Base-by-base conservation (phyloP, 2,888 invertebrate species). In the Crioceris asparagi region DNA sequence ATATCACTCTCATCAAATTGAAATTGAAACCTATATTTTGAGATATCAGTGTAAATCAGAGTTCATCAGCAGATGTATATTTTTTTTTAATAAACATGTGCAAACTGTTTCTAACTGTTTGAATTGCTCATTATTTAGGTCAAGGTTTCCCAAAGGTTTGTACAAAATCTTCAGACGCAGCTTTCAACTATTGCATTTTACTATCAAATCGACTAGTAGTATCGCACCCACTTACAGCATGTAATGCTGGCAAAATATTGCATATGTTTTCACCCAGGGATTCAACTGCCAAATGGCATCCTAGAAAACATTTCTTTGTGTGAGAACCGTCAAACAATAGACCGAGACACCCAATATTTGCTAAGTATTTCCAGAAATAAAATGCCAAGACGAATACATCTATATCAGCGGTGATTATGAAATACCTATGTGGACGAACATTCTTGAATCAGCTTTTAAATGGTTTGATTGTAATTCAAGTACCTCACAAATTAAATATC, bases 61-160 rank as follows among this genome's bases (percentile, higher is more conserved):
- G 46, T 46, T 50, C 45, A 51, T 52, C 48, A 42, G 43, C 47
- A 36, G 47, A 41, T 38, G 35, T 32, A n/a, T n/a, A n/a, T 40
- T 37, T 41, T 43, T 38, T 44, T 42, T 40, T 33, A 26, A 27
- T 10, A 48, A 14, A 49, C 47, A 46, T 7, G 45, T 47, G 41
- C 32, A 36, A 36, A 36, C 29, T 27, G 11, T 27, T 30, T 36
- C 30, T 15, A 36, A 36, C 25, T 34, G 23, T 30, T 33, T 46
- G 10, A 49, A 41, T 35, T 52, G 47, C 42, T 50, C 47, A 36
- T 32, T 34, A 42, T 29, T 44, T 41, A 41, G 43, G 34, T 45
- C 11, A 16, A 25, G 39, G 27, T 47, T 47, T 44, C 39, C 47
- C 31, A 39, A 35, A 35, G 3, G 16, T 43, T 44, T 47, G 42